Conservation (phyloP, 2,113 vertebrate genomes). For the Picathartes gymnocephalus region DNA sequence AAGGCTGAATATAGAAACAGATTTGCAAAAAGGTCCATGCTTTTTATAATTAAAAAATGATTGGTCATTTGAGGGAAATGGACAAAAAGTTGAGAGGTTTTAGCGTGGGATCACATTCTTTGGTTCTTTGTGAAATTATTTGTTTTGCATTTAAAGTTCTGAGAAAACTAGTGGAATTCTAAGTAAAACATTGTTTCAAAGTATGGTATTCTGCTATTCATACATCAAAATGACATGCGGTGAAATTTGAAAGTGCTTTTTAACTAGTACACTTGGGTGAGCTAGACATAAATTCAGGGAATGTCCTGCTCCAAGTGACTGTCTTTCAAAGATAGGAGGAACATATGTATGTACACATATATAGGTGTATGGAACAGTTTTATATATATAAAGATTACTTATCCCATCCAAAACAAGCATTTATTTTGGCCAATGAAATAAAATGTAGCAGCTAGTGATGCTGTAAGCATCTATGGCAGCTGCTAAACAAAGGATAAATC, state of each 20-base stretch:
- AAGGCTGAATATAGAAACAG: neutral
- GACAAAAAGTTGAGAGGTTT: neutral
- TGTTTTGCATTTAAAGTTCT: neutral
- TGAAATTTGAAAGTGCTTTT: neutral
- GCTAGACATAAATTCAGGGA: neutral
- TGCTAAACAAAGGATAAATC: neutral
- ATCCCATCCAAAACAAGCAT: neutral
- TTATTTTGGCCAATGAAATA: neutral
- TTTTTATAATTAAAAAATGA: neutral
- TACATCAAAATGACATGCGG: neutral
- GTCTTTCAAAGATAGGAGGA: neutral
- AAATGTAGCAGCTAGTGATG: neutral
- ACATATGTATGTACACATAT: rapidly evolving
- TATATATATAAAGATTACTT: neutral
- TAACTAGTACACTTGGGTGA: neutral
- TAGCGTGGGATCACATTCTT: neutral
- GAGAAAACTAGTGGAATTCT: neutral
- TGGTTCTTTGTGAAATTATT: neutral
- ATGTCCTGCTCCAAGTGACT: neutral
- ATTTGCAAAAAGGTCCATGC: neutral
- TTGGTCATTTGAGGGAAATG: neutral
- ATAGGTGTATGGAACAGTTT: neutral
- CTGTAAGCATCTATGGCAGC: neutral
- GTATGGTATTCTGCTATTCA: neutral
- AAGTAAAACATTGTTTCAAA: neutral